Evolutionary conservation across 2,113 vertebrate genomes (phyloP), one percentile per base, ranked within the genome.

Genomic region (Syngnathus floridae): DNA sequence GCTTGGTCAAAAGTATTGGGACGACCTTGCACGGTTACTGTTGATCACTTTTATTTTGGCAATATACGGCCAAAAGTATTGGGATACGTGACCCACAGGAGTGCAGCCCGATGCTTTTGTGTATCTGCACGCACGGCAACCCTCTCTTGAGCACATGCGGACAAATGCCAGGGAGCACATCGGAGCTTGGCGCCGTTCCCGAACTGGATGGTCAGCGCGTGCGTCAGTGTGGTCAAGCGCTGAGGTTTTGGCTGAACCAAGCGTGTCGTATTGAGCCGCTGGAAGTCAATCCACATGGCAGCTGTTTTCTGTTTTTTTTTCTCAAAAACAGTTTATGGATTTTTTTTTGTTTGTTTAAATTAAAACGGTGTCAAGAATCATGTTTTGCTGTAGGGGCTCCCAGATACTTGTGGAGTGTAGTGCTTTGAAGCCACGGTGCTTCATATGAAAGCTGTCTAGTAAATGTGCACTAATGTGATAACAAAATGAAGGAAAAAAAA

Each of bases 181-280:
- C 56, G 1, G 56, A 13, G 17, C 35, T 38, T 58, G 56, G 56
- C 56, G 35, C 6, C 16, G 14, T 1, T 36, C 56, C 56, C 56
- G 56, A 37, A 35, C 36, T 36, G 56, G 56, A 21, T 36, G 35
- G 4, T 58, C 35, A 56, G 54, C 12, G 12, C 26, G 5, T 52
- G 51, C 51, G 26, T 55, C 54, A 35, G 12, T 31, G 12, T 37
- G 35, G 31, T 58, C 36, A 35, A 58, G 56, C 14, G 56, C 16
- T 37, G 55, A 57, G 31, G 26, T 37, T 12, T 5, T 36, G 55
- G 55, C 55, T 57, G 3, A 57, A 54, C 21, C n/a, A 31, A 58
- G 56, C 35, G 26, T 37, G 35, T 58, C 36, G 17, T 58, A 58
- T 58, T 58, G 56, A 58, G 56, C 35, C 36, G 35, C 35, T 58